Percentiles rank a stretch among this genome's conserved stretches.
Conservation (phyloP, 2,888 invertebrate genomes). For the Trypoxylon attenuatum region DNA sequence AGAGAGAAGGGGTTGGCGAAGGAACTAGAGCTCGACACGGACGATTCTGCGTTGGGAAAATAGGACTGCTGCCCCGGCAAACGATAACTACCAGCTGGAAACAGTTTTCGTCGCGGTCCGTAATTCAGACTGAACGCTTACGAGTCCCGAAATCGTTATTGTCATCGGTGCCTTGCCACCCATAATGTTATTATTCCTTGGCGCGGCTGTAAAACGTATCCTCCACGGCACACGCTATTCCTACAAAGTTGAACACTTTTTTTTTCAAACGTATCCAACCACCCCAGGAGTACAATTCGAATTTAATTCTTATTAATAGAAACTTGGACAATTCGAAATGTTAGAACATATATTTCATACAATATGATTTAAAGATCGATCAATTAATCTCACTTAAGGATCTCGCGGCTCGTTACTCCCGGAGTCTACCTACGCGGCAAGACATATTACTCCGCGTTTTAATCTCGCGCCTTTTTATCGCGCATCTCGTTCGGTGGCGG, state of each 20-base stretch:
- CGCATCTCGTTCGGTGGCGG: conserved; percentile 42
- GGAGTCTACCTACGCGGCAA: conserved; percentile 33
- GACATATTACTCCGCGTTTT: conserved; percentile 45
- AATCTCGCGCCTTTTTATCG: conserved; percentile 42
- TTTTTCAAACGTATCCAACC: too few species aligned
- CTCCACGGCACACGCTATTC: too few species aligned
- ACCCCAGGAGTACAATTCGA: too few species aligned
- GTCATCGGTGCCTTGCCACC: conserved; percentile 19
- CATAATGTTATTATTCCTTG: conserved; percentile 37
- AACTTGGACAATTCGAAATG: too few species aligned
- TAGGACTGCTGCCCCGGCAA: conserved; percentile 43
- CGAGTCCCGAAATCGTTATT: conserved; percentile 35
- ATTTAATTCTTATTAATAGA: too few species aligned
- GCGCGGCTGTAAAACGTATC: conserved; percentile 17
- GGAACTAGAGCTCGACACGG: too few species aligned
- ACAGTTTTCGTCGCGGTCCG: conserved; percentile 19
- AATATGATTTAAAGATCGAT: conserved; percentile 15
- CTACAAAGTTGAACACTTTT: too few species aligned
- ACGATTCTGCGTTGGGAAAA: conserved; percentile 38
- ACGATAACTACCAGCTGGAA: conserved; percentile 37
- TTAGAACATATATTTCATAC: too few species aligned
- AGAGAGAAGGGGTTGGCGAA: too few species aligned
- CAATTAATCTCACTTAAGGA: conserved; percentile 33
- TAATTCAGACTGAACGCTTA: conserved; percentile 31
- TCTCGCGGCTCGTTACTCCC: conserved; percentile 1